These are phyloP conservation scores for Dyspetes luteomarginatus DNA, from an alignment of 2,888 invertebrate species.

Conservation along the genomic window DNA sequence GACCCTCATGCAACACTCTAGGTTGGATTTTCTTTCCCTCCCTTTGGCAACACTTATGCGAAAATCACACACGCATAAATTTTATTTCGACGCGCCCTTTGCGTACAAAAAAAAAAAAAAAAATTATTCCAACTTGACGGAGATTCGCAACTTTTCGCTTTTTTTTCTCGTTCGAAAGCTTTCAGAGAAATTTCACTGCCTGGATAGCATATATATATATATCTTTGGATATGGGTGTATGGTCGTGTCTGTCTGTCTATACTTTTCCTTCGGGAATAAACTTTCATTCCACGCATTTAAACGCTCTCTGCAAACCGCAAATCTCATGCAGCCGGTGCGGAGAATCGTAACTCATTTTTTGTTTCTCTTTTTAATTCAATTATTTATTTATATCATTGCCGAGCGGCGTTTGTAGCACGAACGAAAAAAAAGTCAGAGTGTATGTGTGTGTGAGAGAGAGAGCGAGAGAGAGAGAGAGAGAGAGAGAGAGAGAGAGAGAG, in stretches of 20 bases:
- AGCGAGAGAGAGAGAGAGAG: conserved; percentile 1
- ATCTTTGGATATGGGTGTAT: neutral
- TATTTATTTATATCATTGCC: conserved; percentile 2
- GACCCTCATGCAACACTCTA: conserved; percentile 21
- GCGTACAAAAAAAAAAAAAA: neutral
- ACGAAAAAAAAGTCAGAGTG: conserved; percentile 1
- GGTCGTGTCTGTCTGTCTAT: neutral
- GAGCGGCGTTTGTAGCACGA: neutral
- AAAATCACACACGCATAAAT: conserved; percentile 9
- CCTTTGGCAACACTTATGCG: conserved; percentile 1
- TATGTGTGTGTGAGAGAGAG: neutral
- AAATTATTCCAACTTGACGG: conserved; percentile 43
- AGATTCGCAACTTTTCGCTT: conserved; percentile 24
- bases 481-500: conserved; percentile 4
- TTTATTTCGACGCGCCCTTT: conserved; percentile 5
- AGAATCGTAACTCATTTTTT: neutral
- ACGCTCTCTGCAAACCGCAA: neutral
- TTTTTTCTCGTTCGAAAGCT: conserved; percentile 14
- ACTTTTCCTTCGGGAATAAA: conserved; percentile 19
- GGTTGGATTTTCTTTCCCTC: conserved; percentile 1
- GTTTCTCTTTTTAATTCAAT: neutral
- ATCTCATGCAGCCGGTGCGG: conserved; percentile 18
- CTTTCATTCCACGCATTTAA: conserved; percentile 20
- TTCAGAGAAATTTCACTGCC: neutral
- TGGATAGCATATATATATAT: neutral